These are phyloP conservation scores for Plotosus lineatus DNA, from an alignment of 2,113 vertebrate species.

Conservation along the genomic window DNA sequence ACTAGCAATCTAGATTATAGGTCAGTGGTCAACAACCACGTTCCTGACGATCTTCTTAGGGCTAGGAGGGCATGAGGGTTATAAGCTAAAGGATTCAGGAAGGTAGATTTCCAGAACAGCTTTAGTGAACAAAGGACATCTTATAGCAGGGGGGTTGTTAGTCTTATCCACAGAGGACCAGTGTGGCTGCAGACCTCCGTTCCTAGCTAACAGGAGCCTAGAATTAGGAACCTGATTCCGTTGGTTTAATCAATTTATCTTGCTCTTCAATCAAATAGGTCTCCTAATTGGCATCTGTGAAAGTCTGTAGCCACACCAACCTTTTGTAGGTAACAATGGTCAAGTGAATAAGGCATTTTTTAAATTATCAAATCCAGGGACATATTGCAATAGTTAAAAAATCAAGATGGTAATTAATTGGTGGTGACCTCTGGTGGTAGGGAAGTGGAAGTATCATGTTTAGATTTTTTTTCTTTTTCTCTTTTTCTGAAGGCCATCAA, in stretches of 20 bases:
- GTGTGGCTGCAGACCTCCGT: background rate
- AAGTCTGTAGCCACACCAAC: background rate
- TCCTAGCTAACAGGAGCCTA: background rate
- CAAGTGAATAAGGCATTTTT: background rate
- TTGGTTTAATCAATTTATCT: background rate
- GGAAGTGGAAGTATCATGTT: background rate
- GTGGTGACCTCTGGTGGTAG: background rate
- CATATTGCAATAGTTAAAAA: background rate
- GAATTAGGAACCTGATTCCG: background rate
- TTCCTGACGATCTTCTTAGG: too few relatives aligned
- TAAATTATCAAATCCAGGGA: background rate
- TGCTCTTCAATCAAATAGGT: background rate
- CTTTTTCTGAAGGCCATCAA: constrained; percentile 83
- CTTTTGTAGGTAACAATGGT: background rate
- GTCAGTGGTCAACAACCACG: too few relatives aligned
- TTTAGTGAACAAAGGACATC: too few relatives aligned
- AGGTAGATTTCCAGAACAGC: too few relatives aligned
- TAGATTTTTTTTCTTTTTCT: background rate
- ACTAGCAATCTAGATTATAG: background rate
- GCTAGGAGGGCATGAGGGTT: too few relatives aligned
- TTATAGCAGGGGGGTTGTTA: background rate
- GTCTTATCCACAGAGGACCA: background rate
- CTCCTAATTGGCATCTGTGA: background rate
- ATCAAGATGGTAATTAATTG: background rate
- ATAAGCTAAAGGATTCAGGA: too few relatives aligned